These are phyloP conservation scores for Leucopternis melanops DNA, from an alignment of 2,113 vertebrate genomes.

Conservation along the genomic window DNA sequence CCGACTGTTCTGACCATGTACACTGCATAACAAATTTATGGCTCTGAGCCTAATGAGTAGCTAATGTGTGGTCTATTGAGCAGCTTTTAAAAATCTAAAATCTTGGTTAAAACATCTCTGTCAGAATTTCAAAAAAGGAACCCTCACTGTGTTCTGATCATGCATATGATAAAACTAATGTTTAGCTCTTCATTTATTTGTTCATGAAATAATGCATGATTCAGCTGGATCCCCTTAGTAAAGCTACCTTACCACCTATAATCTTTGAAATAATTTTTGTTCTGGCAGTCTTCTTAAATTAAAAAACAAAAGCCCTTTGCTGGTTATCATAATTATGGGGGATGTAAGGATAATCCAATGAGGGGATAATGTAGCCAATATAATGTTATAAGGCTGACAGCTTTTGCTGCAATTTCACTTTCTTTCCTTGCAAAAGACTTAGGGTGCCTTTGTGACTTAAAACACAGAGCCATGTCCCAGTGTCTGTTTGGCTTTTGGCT, in stretches of 20 bases:
- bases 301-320: background rate
- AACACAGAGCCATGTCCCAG: background rate
- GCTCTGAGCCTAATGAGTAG: background rate
- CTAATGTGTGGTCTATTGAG: background rate
- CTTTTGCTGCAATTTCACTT: background rate
- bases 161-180: background rate
- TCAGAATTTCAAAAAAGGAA: background rate
- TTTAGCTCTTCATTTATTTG: background rate
- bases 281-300: background rate
- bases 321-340: background rate
- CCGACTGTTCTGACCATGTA: background rate
- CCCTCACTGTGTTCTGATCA: background rate
- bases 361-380: background rate
- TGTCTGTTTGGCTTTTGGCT: background rate
- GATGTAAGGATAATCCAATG: background rate
- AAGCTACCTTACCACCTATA: background rate
- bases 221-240: background rate
- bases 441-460: background rate
- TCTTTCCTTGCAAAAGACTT: background rate
- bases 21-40: background rate
- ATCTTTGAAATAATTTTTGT: background rate
- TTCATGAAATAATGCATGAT: background rate
- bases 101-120: background rate
- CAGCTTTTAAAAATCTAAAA: background rate
- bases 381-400: background rate